Base-by-base conservation (phyloP, 2,888 invertebrate species). In the Melieria crassipennis region DNA sequence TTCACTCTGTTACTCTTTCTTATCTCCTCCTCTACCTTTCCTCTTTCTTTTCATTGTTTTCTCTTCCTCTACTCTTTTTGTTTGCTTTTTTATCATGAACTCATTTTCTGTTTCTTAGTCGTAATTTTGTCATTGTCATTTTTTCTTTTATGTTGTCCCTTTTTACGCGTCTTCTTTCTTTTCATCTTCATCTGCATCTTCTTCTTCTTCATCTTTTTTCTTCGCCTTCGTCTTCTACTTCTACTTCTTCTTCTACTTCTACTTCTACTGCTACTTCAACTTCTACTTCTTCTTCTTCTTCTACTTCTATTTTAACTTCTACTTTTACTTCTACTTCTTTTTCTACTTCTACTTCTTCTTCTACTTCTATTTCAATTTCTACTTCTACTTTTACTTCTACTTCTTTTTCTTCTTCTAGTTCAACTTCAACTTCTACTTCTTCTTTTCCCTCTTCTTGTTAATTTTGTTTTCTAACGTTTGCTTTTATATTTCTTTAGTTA, bases 141-240 rank as follows among this genome's bases (percentile, higher is more conserved):
- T 13, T 56, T 56, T 11, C 5, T 1, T 9, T 57, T n/a, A 7
- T 30, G 1, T 30, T 30, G 0, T 7, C 9, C 5, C 4, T 30
- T 30, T 30, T 1, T 9, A 9, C 4, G 5, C 30, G 6, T 9
- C 9, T 61, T 61, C 11, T 4, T 13, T 13, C 47, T 9, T 13
- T 13, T 6, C 9, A 13, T 10, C 11, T 64, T 1, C 11, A n/a
- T 5, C 46, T 7, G 1, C 60, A 61, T 50, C 67, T 60, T 48
- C 67, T 67, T 67, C 60, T 60, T 67, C 67, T 2, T 16, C 1
- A 1, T 16, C 2, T 50, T 52, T 50, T 60, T 60, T 43, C 67
- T 67, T 67, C 50, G 52, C 61, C 67, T 60, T 16, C 58, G 48
- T 67, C 67, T 52, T 60, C 45, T 61, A 45, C 16, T 45, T 50